Conservation (phyloP, 2,888 invertebrate genomes). For the Eumacrocentrus americanus region DNA sequence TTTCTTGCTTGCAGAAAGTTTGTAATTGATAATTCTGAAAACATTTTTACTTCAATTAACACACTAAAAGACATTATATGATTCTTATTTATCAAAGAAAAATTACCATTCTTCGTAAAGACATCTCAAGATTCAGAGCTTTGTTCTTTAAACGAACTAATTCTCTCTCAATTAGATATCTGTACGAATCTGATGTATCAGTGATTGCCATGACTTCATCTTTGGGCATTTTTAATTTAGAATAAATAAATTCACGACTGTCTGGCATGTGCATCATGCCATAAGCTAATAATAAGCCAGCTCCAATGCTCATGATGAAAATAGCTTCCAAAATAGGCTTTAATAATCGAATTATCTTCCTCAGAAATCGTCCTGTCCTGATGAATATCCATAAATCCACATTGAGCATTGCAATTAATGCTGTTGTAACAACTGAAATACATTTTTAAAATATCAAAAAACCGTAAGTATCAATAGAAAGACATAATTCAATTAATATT, state of each 20-base stretch:
- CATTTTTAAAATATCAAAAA: not conserved
- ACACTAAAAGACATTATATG: not conserved
- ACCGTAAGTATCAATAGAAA: not conserved
- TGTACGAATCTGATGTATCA: constrained; percentile 28
- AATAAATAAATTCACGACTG: not conserved
- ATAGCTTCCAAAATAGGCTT: constrained; percentile 36
- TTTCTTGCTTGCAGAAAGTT: constrained; percentile 29
- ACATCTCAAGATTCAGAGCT: constrained; percentile 38
- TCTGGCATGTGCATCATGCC: not conserved
- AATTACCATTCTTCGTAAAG: constrained; percentile 42
- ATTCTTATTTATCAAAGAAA: not conserved
- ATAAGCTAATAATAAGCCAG: constrained; percentile 34
- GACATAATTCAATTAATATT: not conserved
- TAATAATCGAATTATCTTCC: constrained; percentile 23
- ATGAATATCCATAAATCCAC: constrained; percentile 45
- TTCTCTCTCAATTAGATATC: constrained; percentile 32
- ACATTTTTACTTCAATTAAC: constrained; percentile 7
- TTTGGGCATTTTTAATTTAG: constrained; percentile 8
- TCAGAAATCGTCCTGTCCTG: constrained; percentile 31
- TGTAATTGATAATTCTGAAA: constrained; percentile 35
- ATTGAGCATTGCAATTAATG: constrained; percentile 30
- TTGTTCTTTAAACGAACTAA: constrained; percentile 38
- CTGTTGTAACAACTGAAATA: constrained; percentile 23
- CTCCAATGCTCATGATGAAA: constrained; percentile 35
- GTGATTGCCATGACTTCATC: constrained; percentile 26